Conservation (phyloP, 2,888 invertebrate genomes). For the Chrysomela aeneicollis region DNA sequence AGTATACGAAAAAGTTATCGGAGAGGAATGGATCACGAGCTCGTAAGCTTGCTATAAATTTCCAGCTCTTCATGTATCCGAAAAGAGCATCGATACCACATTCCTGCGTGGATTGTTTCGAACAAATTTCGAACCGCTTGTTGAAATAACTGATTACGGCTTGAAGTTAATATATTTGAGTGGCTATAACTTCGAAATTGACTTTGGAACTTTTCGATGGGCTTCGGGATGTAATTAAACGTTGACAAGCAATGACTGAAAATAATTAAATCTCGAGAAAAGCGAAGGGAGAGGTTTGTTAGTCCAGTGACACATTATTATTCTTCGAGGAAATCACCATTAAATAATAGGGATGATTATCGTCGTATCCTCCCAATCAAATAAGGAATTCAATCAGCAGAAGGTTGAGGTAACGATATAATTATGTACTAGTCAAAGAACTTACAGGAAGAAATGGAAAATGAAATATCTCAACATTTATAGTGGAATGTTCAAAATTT, state of each 20-base stretch:
- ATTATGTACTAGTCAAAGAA: too few species aligned
- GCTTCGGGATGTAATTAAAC: constrained; percentile 14
- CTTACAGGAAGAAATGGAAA: too few species aligned
- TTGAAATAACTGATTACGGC: constrained; percentile 1
- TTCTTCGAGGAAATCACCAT: too few species aligned
- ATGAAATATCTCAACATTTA: too few species aligned
- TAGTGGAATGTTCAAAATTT: too few species aligned
- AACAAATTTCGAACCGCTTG: constrained; percentile 1
- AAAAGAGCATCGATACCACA: not conserved
- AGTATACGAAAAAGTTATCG: too few species aligned
- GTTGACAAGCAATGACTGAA: not conserved
- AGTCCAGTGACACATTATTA: not conserved
- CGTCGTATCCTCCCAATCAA: too few species aligned
- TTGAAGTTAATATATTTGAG: not conserved
- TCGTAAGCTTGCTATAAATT: not conserved
- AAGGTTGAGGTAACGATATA: too few species aligned
- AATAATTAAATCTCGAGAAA: not conserved
- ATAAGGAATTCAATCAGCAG: too few species aligned
- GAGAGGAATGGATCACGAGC: not conserved
- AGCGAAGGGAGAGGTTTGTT: not conserved
- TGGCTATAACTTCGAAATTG: constrained; percentile 18
- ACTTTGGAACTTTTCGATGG: constrained; percentile 19
- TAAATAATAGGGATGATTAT: too few species aligned
- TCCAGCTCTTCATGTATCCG: not conserved
- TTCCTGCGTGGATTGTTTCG: constrained; percentile 7